Evolutionary conservation across 1,140 invertebrate species (phyloP).

Genomic region (Pseudomyrmex dendroicus): DNA sequence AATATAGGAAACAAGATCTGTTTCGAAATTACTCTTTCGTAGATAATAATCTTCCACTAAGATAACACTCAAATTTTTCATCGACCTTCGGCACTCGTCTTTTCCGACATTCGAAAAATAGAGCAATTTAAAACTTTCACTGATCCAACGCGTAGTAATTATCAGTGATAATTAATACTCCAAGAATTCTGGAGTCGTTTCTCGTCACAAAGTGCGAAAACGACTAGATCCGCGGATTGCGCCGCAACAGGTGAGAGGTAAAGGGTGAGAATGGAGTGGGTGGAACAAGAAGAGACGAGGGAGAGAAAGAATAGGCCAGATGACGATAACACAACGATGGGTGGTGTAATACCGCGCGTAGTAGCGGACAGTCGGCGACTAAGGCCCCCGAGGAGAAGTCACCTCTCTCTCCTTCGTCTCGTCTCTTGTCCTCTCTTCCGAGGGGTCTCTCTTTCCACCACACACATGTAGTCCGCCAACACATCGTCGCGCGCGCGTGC

Average conservation of each 20-base stretch:
- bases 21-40: background rate
- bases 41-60: background rate
- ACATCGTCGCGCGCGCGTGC: conserved; percentile 65
- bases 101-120: background rate
- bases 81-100: background rate
- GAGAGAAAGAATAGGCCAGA: conserved; percentile 30
- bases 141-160: too few relatives aligned
- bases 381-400: conserved; percentile 78
- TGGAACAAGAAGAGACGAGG: conserved; percentile 4
- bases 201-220: conserved; percentile 45
- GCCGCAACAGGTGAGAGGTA: conserved; percentile 65
- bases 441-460: conserved; percentile 69
- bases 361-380: conserved; percentile 81
- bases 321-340: conserved; percentile 58
- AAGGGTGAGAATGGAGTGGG: background rate
- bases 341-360: conserved; percentile 75
- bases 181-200: background rate
- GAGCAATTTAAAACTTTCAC: background rate
- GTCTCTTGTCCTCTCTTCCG: conserved; percentile 72
- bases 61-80: background rate
- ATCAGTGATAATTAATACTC: conserved; percentile 8
- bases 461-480: conserved; percentile 64
- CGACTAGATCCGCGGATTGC: conserved; percentile 51
- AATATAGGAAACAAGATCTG: too few relatives aligned
- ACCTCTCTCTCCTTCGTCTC: conserved; percentile 77